Evolutionary conservation across 2,113 vertebrate genomes (phyloP).

Genomic region (Catharus bicknelli): DNA sequence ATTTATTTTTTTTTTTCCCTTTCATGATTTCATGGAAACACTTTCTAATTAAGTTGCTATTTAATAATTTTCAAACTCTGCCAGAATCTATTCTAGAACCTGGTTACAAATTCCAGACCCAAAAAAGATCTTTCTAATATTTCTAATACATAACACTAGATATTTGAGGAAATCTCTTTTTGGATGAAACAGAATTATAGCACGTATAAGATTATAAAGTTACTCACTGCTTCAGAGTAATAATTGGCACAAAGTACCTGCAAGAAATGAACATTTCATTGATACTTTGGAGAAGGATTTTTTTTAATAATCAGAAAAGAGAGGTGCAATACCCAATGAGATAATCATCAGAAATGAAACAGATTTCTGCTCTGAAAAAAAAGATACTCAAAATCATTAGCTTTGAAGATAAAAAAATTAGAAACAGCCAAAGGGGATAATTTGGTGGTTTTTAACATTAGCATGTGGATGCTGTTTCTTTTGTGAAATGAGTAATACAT

Average conservation of each 20-base stretch:
- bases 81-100: not conserved
- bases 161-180: not conserved
- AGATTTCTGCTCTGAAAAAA: not conserved
- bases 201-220: not conserved
- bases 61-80: not conserved
- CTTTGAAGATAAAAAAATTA: not conserved
- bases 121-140: not conserved
- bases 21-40: not conserved
- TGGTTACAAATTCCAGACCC: not conserved
- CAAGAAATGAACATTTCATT: not conserved
- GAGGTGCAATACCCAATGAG: not conserved
- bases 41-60: not conserved
- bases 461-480: not conserved
- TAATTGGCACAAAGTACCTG: not conserved
- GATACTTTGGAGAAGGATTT: not conserved
- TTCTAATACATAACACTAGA: not conserved
- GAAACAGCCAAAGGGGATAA: not conserved
- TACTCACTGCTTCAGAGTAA: not conserved
- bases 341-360: not conserved
- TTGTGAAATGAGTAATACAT: not conserved
- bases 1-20: rapidly evolving
- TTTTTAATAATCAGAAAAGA: not conserved
- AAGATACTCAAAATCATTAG: not conserved
- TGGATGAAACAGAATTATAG: not conserved
- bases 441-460: not conserved